Percentiles rank a stretch among this genome's conserved stretches.
Evolutionary conservation across 2,888 invertebrate genomes (phyloP).

Genomic region (Phyto melanocephala): DNA sequence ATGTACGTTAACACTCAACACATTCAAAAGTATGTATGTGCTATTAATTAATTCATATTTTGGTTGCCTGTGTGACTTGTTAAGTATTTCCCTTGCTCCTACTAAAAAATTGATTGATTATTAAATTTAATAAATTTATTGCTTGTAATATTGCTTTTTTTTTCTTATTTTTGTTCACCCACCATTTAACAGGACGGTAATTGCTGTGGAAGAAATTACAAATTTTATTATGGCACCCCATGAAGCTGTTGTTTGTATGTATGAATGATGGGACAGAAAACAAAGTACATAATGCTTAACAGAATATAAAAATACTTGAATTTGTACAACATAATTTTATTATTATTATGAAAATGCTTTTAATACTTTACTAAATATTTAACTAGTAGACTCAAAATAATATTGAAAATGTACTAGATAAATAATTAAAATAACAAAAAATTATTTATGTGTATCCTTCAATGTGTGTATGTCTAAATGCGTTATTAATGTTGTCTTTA

Average conservation of each 20-base stretch:
- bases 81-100: neutral
- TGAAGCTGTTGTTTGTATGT: constrained; percentile 73
- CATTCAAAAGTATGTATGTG: no score
- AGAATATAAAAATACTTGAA: no score
- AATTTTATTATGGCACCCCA: constrained; percentile 68
- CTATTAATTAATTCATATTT: no score
- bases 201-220: constrained; percentile 66
- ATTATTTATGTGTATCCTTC: neutral
- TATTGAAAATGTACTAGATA: no score
- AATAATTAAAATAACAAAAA: neutral
- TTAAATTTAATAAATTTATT: neutral
- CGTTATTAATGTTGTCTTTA: neutral
- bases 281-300: neutral
- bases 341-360: no score
- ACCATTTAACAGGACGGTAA: constrained; percentile 66
- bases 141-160: constrained; percentile 5
- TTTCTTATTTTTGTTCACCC: constrained; percentile 48
- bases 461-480: neutral
- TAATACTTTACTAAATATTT: neutral
- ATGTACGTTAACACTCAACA: constrained; percentile 65
- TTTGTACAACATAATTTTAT: no score
- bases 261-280: constrained; percentile 55
- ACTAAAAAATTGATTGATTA: neutral
- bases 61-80: neutral
- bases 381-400: neutral